These are phyloP conservation scores for Timema cristinae DNA, from an alignment of 2,888 invertebrate genomes.

Conservation along the genomic window DNA sequence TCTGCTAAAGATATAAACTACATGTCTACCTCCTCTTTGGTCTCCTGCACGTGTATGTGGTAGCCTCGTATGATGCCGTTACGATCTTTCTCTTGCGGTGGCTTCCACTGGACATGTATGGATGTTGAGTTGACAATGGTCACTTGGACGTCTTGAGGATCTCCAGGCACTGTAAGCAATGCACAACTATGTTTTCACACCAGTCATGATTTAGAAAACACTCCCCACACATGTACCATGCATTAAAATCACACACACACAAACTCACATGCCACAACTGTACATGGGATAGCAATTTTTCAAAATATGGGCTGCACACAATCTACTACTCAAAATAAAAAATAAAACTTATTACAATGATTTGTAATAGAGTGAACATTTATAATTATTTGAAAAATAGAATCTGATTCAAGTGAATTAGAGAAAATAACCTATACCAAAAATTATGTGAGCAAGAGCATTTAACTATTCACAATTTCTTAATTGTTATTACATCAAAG, in stretches of 20 bases:
- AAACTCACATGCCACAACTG: slow-evolving; percentile 18
- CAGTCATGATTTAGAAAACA: too few relatives aligned
- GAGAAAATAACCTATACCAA: too few relatives aligned
- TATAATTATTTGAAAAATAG: too few relatives aligned
- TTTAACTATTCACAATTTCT: too few relatives aligned
- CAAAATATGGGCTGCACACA: not conserved
- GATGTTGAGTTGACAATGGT: slow-evolving; percentile 92
- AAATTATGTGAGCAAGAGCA: too few relatives aligned
- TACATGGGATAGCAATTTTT: not conserved
- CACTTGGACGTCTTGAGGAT: slow-evolving; percentile 89
- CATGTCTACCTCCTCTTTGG: slow-evolving; percentile 67
- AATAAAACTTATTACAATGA: too few relatives aligned
- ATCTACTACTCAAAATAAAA: too few relatives aligned
- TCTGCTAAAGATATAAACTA: too few relatives aligned
- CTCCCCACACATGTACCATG: slow-evolving; percentile 11
- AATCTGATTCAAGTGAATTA: too few relatives aligned
- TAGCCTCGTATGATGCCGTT: slow-evolving; percentile 96
- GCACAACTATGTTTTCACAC: too few relatives aligned
- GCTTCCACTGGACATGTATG: slow-evolving; percentile 91
- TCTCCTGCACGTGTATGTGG: slow-evolving; percentile 92
- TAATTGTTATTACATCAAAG: too few relatives aligned
- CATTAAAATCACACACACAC: not conserved
- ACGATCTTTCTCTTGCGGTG: slow-evolving; percentile 84
- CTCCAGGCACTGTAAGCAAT: slow-evolving; percentile 84
- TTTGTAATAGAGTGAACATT: too few relatives aligned